These are phyloP conservation scores for Calliphora vomitoria DNA, from an alignment of 2,888 invertebrate species.

Conservation along the genomic window DNA sequence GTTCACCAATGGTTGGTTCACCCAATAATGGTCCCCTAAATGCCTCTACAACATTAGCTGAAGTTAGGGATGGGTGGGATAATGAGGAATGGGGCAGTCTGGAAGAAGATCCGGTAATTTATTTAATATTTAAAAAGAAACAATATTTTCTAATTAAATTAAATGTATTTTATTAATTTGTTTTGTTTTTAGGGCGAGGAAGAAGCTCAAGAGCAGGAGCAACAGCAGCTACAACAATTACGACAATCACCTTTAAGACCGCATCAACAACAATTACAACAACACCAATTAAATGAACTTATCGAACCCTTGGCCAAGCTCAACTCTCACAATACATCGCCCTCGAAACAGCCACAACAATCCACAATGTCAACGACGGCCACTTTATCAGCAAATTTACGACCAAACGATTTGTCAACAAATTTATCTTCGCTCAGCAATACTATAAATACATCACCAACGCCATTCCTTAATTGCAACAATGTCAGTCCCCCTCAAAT, in stretches of 20 bases:
- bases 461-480: slow-evolving; percentile 82
- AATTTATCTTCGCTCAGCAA: slow-evolving; percentile 76
- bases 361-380: slow-evolving; percentile 73
- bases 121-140: background rate
- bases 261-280: slow-evolving; percentile 81
- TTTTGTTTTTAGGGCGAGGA: slow-evolving; percentile 82
- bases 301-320: slow-evolving; percentile 82
- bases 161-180: background rate
- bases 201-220: slow-evolving; percentile 82
- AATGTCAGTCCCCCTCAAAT: slow-evolving; percentile 81
- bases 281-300: slow-evolving; percentile 81
- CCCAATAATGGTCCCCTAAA: slow-evolving; percentile 85
- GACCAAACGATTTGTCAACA: slow-evolving; percentile 82
- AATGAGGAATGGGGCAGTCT: slow-evolving; percentile 94
- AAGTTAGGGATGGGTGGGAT: slow-evolving; percentile 91
- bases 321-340: slow-evolving; percentile 80
- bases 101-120: slow-evolving; percentile 91
- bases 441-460: slow-evolving; percentile 76
- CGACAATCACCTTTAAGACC: slow-evolving; percentile 77
- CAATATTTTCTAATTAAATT: too few relatives aligned
- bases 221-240: slow-evolving; percentile 79
- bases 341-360: slow-evolving; percentile 75
- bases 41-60: slow-evolving; percentile 85
- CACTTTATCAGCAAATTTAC: slow-evolving; percentile 75
- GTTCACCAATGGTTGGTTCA: slow-evolving; percentile 82